phyloP scores from a whole-genome alignment of 1,140 invertebrate species.

The Pseudoatta argentina region DNA sequence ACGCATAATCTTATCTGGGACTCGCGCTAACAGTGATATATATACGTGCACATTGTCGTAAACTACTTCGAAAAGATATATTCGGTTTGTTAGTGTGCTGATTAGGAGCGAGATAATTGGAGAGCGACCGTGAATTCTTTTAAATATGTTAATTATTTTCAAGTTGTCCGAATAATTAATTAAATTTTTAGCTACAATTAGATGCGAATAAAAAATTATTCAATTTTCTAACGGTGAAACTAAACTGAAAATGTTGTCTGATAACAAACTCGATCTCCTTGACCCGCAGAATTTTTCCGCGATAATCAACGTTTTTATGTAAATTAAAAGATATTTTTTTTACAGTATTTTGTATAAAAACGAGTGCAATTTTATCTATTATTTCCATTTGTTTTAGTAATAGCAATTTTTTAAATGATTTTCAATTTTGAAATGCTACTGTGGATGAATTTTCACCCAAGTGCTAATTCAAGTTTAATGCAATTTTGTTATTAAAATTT shows the following conservation, averaged over 20 bases:
- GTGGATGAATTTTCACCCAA: background rate
- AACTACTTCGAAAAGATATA: slow-evolving; percentile 40
- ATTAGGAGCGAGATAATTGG: slow-evolving; percentile 7
- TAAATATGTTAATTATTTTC: slow-evolving; percentile 37
- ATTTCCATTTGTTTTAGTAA: background rate
- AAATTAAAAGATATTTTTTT: background rate
- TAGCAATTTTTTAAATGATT: background rate
- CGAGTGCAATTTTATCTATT: slow-evolving; percentile 1
- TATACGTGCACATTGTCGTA: slow-evolving; percentile 46
- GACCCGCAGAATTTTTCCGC: slow-evolving; percentile 23
- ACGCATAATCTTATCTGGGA: slow-evolving; percentile 52
- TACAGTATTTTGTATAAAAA: background rate
- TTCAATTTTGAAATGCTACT: no score
- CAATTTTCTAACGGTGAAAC: background rate
- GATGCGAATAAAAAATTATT: slow-evolving; percentile 47
- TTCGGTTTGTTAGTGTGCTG: slow-evolving; percentile 34
- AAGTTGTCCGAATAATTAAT: slow-evolving; percentile 31
- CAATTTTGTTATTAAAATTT: no score
- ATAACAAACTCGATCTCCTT: slow-evolving; percentile 26
- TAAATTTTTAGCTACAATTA: slow-evolving; percentile 30
- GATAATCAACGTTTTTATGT: background rate
- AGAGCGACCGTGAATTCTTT: slow-evolving; percentile 40
- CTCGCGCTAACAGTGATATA: slow-evolving; percentile 45
- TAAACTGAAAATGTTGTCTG: slow-evolving; percentile 25
- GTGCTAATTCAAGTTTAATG: background rate